Percentiles rank a stretch among this genome's conserved stretches.
These are phyloP conservation scores for Vanacampus margaritifer DNA, from an alignment of 2,113 vertebrate species.

Conservation along the genomic window DNA sequence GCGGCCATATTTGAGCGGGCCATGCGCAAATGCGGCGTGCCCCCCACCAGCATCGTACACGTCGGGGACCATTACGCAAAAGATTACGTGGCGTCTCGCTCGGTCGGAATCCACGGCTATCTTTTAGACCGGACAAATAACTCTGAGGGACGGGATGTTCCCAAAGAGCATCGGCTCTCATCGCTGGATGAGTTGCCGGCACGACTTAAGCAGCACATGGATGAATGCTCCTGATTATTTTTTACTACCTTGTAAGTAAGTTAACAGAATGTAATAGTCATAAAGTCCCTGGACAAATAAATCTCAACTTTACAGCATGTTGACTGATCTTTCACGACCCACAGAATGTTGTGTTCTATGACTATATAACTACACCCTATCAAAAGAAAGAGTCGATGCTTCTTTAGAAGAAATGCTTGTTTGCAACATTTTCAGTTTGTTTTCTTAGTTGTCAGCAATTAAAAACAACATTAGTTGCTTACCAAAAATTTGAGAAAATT, in stretches of 20 bases:
- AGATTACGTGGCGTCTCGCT: constrained; percentile 80
- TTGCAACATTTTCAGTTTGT: too few species aligned
- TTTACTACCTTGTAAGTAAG: too few species aligned
- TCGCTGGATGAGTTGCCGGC: constrained; percentile 67
- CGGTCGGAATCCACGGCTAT: constrained; percentile 80
- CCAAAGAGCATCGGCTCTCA: constrained; percentile 54
- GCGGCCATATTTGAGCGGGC: constrained; percentile 79
- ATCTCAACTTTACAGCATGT: too few species aligned
- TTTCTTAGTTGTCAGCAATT: too few species aligned
- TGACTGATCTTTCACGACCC: too few species aligned
- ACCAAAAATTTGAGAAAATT: too few species aligned
- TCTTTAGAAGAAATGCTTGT: too few species aligned
- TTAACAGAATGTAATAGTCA: not conserved
- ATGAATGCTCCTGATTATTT: constrained; percentile 22
- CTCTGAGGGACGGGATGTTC: constrained; percentile 37
- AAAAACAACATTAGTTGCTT: too few species aligned
- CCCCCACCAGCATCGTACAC: constrained; percentile 72
- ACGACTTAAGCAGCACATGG: constrained; percentile 47
- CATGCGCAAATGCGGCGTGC: constrained; percentile 61
- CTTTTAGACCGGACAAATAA: constrained; percentile 67
- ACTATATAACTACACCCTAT: too few species aligned
- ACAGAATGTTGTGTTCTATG: too few species aligned
- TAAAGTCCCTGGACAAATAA: too few species aligned
- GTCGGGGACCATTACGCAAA: constrained; percentile 81
- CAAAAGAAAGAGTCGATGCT: too few species aligned